Base-by-base conservation (phyloP, 1,140 invertebrate species). In the Musca domestica region DNA sequence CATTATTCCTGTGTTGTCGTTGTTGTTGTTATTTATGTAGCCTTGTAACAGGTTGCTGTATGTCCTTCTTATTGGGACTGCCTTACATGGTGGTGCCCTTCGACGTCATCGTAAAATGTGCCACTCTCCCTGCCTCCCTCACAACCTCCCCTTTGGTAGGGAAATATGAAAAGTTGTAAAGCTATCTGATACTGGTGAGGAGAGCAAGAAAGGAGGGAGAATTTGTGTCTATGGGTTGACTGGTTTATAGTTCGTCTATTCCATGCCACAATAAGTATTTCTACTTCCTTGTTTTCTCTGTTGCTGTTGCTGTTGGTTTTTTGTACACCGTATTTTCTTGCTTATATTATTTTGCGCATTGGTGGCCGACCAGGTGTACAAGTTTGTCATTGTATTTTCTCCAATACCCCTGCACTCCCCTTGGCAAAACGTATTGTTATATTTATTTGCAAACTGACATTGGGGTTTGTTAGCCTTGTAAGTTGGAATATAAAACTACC, bases 41-140 rank as follows among this genome's bases (percentile, higher is more conserved):
- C 54, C 54, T 58, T 58, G 54, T 58, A 58, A 58, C 54, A 58
- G 54, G 54, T 58, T 58, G 54, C 54, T 58, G 54, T 58, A 58
- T 58, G 23, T 17, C 54, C 54, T 58, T 58, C 54, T 58, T n/a
- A n/a, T 3, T 58, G 27, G 23, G 34, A 41, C 34, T 41, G 34
- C 54, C 25, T 58, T 56, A 27, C 22, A 12, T 54, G 23, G 20
- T 23, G 20, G 20, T 23, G 20, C 22, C 51, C 14, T 23, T 23
- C 22, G 19, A 25, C 23, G 48, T 22, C 20, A 22, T 51, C 48
- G 17, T 20, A 19, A 9, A 46, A 51, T 20, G 17, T 3, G 41
- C 10, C 41, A 46, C 15, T 12, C 41, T 46, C 41, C 10, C 41
- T 46, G 4, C 17, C 48, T 51, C 17, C 6, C 48, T 19, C 48